Evolutionary conservation across 1,140 invertebrate species (phyloP).

Genomic region (Drosophila sp.): DNA sequence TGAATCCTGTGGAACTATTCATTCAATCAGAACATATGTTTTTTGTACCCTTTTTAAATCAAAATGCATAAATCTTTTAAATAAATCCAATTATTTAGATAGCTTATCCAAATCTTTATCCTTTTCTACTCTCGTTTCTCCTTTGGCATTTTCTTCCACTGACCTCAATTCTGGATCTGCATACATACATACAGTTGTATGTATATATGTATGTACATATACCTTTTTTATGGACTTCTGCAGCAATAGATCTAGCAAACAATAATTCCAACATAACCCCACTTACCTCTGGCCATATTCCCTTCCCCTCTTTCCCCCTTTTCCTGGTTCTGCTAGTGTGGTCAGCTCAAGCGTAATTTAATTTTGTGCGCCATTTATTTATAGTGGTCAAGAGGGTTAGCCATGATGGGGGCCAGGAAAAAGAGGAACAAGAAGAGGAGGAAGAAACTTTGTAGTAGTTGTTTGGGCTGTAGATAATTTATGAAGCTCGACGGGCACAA

Average conservation of each 20-base stretch:
- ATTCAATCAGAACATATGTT: too few relatives aligned
- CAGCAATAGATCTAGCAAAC: constrained; percentile 70
- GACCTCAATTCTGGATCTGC: constrained; percentile 1
- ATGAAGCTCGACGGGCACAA: constrained; percentile 38
- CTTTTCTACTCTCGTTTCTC: background rate
- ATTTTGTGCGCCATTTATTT: constrained; percentile 77
- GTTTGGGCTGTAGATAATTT: constrained; percentile 49
- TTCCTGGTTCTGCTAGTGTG: constrained; percentile 12
- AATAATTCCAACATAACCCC: constrained; percentile 41
- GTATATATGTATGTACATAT: constrained; percentile 5
- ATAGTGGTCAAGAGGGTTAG: constrained; percentile 56
- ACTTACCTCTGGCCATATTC: background rate
- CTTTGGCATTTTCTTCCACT: background rate
- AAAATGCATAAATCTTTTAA: too few relatives aligned
- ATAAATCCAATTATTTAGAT: too few relatives aligned
- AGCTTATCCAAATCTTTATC: background rate
- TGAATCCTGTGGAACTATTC: too few relatives aligned
- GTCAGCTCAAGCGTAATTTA: constrained; percentile 74
- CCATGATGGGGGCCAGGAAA: constrained; percentile 17
- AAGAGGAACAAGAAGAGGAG: background rate
- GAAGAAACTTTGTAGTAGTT: constrained; percentile 6
- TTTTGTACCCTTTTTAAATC: too few relatives aligned
- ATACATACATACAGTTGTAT: background rate
- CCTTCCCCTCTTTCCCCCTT: background rate
- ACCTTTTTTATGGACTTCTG: constrained; percentile 67